Evolutionary conservation across 2,797 vertebrate species (phyloP).

Genomic region (Anas bahamensis): DNA sequence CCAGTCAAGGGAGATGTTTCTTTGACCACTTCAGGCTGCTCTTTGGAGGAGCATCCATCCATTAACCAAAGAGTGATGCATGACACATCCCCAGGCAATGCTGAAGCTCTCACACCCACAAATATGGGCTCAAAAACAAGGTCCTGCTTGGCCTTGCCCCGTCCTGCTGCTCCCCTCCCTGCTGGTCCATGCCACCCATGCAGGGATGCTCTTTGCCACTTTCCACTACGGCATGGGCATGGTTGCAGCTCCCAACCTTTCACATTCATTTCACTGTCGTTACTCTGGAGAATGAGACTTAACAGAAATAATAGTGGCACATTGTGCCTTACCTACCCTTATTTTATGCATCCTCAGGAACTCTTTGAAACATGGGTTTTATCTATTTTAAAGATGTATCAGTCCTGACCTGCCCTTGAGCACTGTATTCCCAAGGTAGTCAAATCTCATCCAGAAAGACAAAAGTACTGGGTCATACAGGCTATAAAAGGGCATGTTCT

Average conservation of each 20-base stretch:
- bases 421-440: neutral
- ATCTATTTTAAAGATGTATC: neutral
- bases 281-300: neutral
- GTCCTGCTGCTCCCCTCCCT: neutral
- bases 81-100: accelerated
- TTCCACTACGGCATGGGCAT: accelerated
- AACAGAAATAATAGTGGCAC: neutral
- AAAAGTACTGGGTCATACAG: neutral
- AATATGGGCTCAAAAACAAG: neutral
- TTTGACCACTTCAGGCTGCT: neutral
- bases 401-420: neutral
- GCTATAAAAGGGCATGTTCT: neutral
- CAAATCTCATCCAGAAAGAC: neutral
- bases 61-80: neutral
- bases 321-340: neutral
- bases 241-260: neutral
- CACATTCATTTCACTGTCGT: neutral
- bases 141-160: neutral
- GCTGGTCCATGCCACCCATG: neutral
- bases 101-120: neutral
- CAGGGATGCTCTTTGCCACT: neutral
- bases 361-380: neutral
- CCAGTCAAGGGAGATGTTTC: neutral
- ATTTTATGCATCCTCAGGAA: neutral
- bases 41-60: neutral